Conservation (phyloP, 2,797 vertebrate genomes). For the Atherinosoma microstoma region DNA sequence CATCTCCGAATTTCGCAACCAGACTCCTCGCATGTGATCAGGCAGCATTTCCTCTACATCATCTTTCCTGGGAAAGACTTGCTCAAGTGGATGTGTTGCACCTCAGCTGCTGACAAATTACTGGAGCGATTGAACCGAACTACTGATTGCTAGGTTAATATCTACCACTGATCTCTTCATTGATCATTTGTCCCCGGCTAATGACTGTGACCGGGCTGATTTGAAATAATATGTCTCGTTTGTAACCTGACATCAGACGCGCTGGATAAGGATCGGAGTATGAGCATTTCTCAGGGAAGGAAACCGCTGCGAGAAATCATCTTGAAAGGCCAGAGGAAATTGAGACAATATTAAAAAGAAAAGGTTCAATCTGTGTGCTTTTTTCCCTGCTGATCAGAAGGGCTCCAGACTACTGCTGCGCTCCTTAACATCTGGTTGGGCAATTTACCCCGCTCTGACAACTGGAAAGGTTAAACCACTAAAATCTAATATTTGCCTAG, state of each 20-base stretch:
- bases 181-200: constrained; percentile 60
- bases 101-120: constrained; percentile 55
- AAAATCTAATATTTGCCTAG: constrained; percentile 88
- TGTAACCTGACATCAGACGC: constrained; percentile 63
- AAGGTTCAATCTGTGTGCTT: constrained; percentile 70
- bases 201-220: constrained; percentile 69
- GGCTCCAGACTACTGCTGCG: constrained; percentile 73
- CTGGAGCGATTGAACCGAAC: constrained; percentile 47
- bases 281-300: constrained; percentile 29
- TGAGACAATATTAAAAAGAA: constrained; percentile 76
- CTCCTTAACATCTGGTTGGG: constrained; percentile 82
- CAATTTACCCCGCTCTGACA: constrained; percentile 81
- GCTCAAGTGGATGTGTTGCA: constrained; percentile 19
- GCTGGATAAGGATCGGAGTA: constrained; percentile 56
- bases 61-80: not conserved
- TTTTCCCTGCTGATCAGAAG: constrained; percentile 78
- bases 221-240: constrained; percentile 69
- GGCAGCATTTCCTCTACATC: not conserved
- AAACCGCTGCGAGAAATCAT: constrained; percentile 69
- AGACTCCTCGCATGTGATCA: not conserved
- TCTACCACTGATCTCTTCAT: constrained; percentile 69
- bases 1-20: not conserved
- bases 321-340: constrained; percentile 70
- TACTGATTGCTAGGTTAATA: constrained; percentile 72
- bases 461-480: constrained; percentile 88